Conservation (phyloP, 1,140 invertebrate genomes). For the Panagrolaimus sp. region DNA sequence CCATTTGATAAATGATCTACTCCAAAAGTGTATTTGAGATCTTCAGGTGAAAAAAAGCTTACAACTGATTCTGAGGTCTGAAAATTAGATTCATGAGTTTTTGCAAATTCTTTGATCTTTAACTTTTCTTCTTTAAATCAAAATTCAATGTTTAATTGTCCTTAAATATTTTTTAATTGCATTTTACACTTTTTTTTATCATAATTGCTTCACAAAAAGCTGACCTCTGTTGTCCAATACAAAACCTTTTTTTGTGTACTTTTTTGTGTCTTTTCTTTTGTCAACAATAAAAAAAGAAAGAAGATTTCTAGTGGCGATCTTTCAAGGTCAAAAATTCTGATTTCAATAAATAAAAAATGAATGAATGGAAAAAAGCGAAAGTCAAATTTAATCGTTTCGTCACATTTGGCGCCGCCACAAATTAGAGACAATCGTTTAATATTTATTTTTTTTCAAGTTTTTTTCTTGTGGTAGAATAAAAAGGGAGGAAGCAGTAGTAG, state of each 20-base stretch:
- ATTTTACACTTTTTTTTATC: not conserved
- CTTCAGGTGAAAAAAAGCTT: conserved; percentile 54
- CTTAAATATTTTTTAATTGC: conserved; percentile 2
- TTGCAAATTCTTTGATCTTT: not conserved
- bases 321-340: not conserved
- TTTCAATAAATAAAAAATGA: conserved; percentile 5
- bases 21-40: conserved; percentile 54
- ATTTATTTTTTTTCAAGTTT: too few species aligned
- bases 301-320: too few species aligned
- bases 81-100: conserved; percentile 23
- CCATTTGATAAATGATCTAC: conserved; percentile 33
- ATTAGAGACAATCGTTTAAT: not conserved
- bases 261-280: too few species aligned
- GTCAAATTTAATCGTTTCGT: too few species aligned
- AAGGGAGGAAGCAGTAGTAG: too few species aligned
- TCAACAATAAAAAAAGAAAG: too few species aligned
- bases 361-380: not conserved
- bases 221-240: too few species aligned
- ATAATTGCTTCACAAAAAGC: too few species aligned
- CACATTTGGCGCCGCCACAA: conserved; percentile 11
- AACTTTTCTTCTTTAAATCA: not conserved
- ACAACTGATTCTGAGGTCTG: conserved; percentile 35
- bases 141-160: not conserved
- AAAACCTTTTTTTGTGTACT: too few species aligned
- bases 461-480: too few species aligned